Base-by-base conservation (phyloP, 2,797 vertebrate species). In the Melanotaenia maccullochi region DNA sequence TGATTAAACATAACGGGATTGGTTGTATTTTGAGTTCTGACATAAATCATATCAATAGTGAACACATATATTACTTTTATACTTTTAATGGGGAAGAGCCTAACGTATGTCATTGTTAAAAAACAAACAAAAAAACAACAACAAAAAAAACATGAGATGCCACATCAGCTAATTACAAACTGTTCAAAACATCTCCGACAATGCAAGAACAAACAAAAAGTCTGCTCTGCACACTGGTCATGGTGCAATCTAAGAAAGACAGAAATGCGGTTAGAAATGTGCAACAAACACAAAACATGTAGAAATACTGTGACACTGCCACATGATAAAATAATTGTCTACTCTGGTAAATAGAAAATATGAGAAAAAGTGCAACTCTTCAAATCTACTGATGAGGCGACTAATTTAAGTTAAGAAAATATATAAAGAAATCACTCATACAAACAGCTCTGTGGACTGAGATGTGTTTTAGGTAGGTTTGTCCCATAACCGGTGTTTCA, bases 141-240 rank as follows among this genome's bases (percentile, higher is more conserved):
- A 28, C 28, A 30, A 30, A 30, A 30, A 30, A 30, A 30, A 30
- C 18, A 16, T 24, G 61, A 68, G 22, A 22, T 49, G 36, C 33
- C 1, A 8, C 11, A 18, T 42, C 22, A 20, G 4, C 8, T 9
- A 42, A 12, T 63, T 56, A 51, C 44, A n/a, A 55, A 71, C 68
- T 61, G 11, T 52, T n/a, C 22, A 33, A 24, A 57, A 28, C 16
- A 60, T 69, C 51, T 63, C 5, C 60, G n/a, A 22, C 25, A 28
- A 22, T 38, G 24, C 25, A 54, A 54, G 54, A 51, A 30, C 24
- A 35, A 52, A 14, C 49, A 4, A 22, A 20, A 40, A 49, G 18
- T 68, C 0, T 25, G 40, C 2, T n/a, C 8, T 47, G 28, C 16
- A 22, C 9, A 3, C 3, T 28, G 2, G 24, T 33, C 32, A 66